phyloP scores from a whole-genome alignment of 2,797 vertebrate genomes.

The Rhinophrynus dorsalis region DNA sequence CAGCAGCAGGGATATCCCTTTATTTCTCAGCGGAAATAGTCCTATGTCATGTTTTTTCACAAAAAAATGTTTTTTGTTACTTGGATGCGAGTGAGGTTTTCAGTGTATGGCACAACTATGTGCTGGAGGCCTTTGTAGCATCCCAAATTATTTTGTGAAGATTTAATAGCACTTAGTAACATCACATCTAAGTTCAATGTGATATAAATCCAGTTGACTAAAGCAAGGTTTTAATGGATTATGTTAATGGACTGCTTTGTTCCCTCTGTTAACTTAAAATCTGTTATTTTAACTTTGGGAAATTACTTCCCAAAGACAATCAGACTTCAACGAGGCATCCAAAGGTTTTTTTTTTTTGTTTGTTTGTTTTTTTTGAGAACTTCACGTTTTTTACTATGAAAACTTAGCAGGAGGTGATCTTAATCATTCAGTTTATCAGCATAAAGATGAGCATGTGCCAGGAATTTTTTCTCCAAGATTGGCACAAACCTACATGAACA shows the following conservation, averaged over 20 bases:
- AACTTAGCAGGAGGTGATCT: conserved; percentile 53
- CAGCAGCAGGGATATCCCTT: too few relatives aligned
- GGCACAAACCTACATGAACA: conserved; percentile 49
- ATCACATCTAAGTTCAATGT: background rate
- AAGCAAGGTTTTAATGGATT: background rate
- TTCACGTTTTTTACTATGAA: conserved; percentile 58
- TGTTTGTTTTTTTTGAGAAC: too few relatives aligned
- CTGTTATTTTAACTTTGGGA: conserved; percentile 41
- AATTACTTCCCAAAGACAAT: conserved; percentile 44
- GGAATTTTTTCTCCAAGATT: conserved; percentile 47
- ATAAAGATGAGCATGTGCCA: conserved; percentile 50
- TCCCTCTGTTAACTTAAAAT: conserved; percentile 35
- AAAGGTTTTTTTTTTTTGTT: too few relatives aligned
- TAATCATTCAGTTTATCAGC: conserved; percentile 54
- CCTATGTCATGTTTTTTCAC: too few relatives aligned
- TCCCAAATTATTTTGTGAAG: conserved; percentile 14
- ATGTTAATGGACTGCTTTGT: conserved; percentile 7
- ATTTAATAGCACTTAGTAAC: conserved; percentile 24
- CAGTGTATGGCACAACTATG: too few relatives aligned
- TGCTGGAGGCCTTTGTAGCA: too few relatives aligned
- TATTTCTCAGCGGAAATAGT: too few relatives aligned
- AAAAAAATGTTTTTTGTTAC: too few relatives aligned
- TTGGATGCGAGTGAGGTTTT: too few relatives aligned
- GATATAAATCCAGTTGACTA: background rate
- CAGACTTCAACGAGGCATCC: background rate